phyloP scores from a whole-genome alignment of 1,140 invertebrate species.

The Tenebrio molitor region DNA sequence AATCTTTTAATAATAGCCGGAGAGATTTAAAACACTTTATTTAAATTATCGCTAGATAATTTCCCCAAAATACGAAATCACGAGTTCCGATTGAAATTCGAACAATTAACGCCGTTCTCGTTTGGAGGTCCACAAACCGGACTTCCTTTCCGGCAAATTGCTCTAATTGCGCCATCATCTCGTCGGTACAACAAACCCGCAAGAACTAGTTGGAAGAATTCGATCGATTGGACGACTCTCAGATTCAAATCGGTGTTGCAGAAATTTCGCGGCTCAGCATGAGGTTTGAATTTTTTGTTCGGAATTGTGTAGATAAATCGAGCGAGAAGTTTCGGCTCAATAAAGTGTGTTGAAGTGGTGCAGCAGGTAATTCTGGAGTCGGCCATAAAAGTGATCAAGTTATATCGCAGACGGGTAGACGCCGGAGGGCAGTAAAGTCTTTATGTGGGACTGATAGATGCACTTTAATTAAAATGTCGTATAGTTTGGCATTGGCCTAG shows the following conservation, averaged over 20 bases:
- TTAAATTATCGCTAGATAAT: conserved; percentile 14
- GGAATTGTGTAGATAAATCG: no score
- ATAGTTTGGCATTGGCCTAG: conserved; percentile 9
- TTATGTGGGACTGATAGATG: conserved; percentile 30
- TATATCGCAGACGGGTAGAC: conserved; percentile 26
- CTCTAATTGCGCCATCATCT: conserved; percentile 7
- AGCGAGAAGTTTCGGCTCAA: no score
- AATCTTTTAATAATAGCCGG: conserved; percentile 32
- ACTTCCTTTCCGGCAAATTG: conserved; percentile 22
- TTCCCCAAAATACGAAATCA: no score
- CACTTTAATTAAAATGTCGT: conserved; percentile 38
- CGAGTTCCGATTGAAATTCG: background rate
- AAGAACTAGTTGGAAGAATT: no score
- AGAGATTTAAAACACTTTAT: conserved; percentile 21
- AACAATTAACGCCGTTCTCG: background rate
- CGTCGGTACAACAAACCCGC: no score
- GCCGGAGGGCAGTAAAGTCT: conserved; percentile 23
- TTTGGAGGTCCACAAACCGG: conserved; percentile 15
- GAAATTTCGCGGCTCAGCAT: no score
- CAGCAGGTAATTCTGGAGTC: conserved; percentile 22
- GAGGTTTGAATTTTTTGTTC: no score
- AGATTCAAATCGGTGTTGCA: no score
- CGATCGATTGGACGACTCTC: no score
- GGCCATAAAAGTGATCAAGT: conserved; percentile 33
- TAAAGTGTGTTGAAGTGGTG: no score